These are phyloP conservation scores for Eretmocerus hayati DNA, from an alignment of 2,888 invertebrate genomes.

Conservation along the genomic window DNA sequence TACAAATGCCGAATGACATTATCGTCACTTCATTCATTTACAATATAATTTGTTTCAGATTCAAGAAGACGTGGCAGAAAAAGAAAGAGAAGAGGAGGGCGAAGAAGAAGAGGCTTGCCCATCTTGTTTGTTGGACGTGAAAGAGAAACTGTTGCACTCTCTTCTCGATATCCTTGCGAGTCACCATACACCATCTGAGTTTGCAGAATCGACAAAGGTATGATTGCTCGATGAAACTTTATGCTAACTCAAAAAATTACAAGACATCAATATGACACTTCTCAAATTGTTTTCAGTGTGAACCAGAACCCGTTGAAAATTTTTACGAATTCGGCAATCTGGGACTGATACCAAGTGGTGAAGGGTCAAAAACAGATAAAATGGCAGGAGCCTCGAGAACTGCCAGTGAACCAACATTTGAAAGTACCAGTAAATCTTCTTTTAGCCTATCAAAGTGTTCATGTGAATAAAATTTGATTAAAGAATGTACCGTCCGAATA, in stretches of 20 bases:
- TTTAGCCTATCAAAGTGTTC: neutral
- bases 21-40: too few relatives aligned
- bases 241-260: too few relatives aligned
- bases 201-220: neutral
- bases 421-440: too few relatives aligned
- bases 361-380: too few relatives aligned
- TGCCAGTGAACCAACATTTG: neutral
- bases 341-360: conserved; percentile 26
- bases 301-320: conserved; percentile 6
- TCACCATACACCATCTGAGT: neutral
- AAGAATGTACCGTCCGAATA: too few relatives aligned
- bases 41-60: too few relatives aligned
- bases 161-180: conserved; percentile 36
- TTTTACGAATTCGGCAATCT: conserved; percentile 24
- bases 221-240: too few relatives aligned
- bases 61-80: conserved; percentile 27
- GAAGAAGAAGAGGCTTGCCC: conserved; percentile 27
- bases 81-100: neutral
- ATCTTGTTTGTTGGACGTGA: conserved; percentile 29
- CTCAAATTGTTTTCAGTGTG: conserved; percentile 8
- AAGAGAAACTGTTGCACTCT: conserved; percentile 34
- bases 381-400: too few relatives aligned
- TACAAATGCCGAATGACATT: too few relatives aligned
- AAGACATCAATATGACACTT: too few relatives aligned
- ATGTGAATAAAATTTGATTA: too few relatives aligned